Evolutionary conservation across 2,113 vertebrate species (phyloP), one percentile per base, ranked within the genome.

Genomic region (Hypomesus transpacificus): DNA sequence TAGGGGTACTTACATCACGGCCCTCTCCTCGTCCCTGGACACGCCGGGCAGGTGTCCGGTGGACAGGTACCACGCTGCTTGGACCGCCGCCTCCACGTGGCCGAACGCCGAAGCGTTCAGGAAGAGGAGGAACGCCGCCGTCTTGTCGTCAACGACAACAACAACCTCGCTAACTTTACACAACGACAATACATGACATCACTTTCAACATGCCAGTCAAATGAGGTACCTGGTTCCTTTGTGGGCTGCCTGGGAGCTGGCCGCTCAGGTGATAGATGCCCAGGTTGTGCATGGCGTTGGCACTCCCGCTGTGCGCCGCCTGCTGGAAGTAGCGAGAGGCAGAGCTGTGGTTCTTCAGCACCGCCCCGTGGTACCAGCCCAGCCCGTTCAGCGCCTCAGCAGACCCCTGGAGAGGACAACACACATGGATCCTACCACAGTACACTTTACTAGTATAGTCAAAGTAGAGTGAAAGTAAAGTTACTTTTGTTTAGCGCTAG

Each of bases 331-430:
- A 95, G 39, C 89, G 82, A 0, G 90, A 81, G 0, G 95, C 95
- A 70, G 87, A 93, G 61, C 21, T 79, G 69, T 90, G 89, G 78
- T 96, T 92, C 67, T 88, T 93, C 74, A 88, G 91, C 58, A 94
- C 89, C 52, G 84, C 90, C 83, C 95, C 92, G 81, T 96, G 94
- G 83, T 96, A 97, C 95, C 95, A 98, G 62, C 96, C 96, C 57
- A 98, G 77, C 67, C 93, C 94, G 52, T 97, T 99, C 85, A 98
- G 85, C 22, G 96, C 96, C 17, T 93, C 92, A 71, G 91, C 90
- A 62, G 93, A 92, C n/a, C 97, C 96, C 96, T 98, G 72, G 18
- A 21, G 17, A 67, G 14, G 64, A 74, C 79, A 14, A 14, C 73
- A 83, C 75, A 66, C 64, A 58, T 14, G 1, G n/a, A 78, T 51